Conservation (phyloP, 2,888 invertebrate species). For the Ariolimax columbianus region DNA sequence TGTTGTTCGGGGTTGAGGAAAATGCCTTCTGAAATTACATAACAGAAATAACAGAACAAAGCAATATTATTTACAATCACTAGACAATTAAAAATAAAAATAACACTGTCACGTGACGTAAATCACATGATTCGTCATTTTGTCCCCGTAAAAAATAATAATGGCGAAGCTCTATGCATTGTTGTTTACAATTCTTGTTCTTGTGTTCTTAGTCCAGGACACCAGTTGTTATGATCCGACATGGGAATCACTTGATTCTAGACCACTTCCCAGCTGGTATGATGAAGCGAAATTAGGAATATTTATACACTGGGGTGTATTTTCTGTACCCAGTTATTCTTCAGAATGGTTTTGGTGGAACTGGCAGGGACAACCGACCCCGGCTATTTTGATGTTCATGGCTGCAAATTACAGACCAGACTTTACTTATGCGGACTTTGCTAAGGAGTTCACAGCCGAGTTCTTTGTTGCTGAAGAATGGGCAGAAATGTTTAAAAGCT, state of each 20-base stretch:
- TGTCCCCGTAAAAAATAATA: background rate
- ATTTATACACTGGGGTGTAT: conserved; percentile 80
- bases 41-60: too few species aligned
- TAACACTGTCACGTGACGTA: conserved; percentile 3
- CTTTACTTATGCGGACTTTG: conserved; percentile 95
- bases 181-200: background rate
- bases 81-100: too few species aligned
- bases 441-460: conserved; percentile 89
- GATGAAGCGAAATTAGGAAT: conserved; percentile 80
- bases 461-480: conserved; percentile 91
- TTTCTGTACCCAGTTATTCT: conserved; percentile 75
- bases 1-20: too few species aligned
- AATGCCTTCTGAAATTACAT: too few species aligned
- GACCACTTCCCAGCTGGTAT: conserved; percentile 84
- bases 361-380: conserved; percentile 83
- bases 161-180: background rate
- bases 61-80: too few species aligned
- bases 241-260: conserved; percentile 91
- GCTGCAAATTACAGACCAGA: conserved; percentile 88
- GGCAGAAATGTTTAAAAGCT: conserved; percentile 88
- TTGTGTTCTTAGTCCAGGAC: background rate
- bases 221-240: conserved; percentile 81
- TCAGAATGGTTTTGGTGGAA: conserved; percentile 93
- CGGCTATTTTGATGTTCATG: conserved; percentile 84
- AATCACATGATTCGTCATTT: background rate